phyloP scores from a whole-genome alignment of 2,888 invertebrate genomes.

The Drosophila borealis region DNA sequence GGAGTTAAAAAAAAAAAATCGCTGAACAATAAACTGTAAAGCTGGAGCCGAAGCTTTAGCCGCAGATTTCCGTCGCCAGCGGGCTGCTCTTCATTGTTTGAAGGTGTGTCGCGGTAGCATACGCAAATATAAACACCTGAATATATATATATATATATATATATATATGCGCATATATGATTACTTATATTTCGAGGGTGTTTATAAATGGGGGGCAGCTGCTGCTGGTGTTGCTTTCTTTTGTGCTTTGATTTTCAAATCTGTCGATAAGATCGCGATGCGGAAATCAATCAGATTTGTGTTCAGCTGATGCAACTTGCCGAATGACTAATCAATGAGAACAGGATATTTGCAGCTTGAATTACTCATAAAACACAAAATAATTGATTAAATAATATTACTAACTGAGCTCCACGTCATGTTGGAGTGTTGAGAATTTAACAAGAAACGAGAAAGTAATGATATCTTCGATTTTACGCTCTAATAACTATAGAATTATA shows the following conservation, averaged over 20 bases:
- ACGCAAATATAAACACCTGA: constrained; percentile 14
- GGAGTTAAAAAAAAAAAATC: constrained; percentile 8
- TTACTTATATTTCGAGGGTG: constrained; percentile 43
- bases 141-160: constrained; percentile 9
- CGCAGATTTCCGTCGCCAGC: constrained; percentile 41
- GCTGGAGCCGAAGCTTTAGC: constrained; percentile 17
- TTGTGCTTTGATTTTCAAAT: constrained; percentile 36
- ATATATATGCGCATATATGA: constrained; percentile 10
- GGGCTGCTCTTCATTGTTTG: constrained; percentile 38
- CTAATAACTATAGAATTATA: too few species aligned
- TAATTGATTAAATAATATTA: too few species aligned
- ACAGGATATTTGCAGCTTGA: constrained; percentile 27
- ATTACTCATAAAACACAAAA: constrained; percentile 10
- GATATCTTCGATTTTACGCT: too few species aligned
- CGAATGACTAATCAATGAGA: constrained; percentile 35
- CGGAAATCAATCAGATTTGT: constrained; percentile 61
- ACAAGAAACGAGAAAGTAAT: too few species aligned
- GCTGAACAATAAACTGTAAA: constrained; percentile 7
- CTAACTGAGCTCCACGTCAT: too few species aligned
- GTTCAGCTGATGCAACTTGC: constrained; percentile 12
- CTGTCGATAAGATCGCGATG: constrained; percentile 35
- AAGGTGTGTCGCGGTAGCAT: constrained; percentile 57
- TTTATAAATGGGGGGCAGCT: constrained; percentile 37
- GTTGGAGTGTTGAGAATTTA: too few species aligned
- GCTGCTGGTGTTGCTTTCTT: constrained; percentile 70